phyloP scores from a whole-genome alignment of 2,113 vertebrate species.

The Tringa solitaria region DNA sequence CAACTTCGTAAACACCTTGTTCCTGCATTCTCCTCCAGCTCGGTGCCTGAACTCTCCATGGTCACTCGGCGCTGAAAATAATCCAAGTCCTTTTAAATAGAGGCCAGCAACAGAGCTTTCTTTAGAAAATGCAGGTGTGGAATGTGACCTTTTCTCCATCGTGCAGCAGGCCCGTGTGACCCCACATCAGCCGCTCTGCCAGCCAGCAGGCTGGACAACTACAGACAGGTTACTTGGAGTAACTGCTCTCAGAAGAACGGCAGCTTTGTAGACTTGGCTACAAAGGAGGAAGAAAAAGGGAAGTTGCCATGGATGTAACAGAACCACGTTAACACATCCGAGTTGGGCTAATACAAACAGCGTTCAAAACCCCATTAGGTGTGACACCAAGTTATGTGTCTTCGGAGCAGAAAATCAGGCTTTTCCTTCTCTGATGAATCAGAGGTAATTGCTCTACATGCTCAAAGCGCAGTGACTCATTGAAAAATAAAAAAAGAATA shows the following conservation, averaged over 20 bases:
- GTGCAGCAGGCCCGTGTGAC: not conserved
- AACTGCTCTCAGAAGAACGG: not conserved
- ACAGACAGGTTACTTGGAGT: not conserved
- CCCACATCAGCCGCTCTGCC: not conserved
- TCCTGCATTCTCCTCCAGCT: constrained; percentile 24
- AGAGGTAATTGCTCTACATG: not conserved
- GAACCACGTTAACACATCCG: not conserved
- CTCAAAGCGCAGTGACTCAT: not conserved
- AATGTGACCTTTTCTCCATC: not conserved
- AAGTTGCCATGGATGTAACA: not conserved
- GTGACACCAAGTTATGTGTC: not conserved
- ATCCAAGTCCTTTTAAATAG: not conserved
- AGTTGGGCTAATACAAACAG: not conserved
- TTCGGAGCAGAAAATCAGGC: not conserved
- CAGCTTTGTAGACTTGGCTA: not conserved
- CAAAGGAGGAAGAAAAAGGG: not conserved
- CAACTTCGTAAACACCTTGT: constrained; percentile 13
- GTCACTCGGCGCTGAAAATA: constrained; percentile 34
- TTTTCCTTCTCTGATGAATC: not conserved
- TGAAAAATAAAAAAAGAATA: not conserved
- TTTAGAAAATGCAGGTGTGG: constrained; percentile 56
- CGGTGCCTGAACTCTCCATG: not conserved
- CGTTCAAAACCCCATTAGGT: not conserved
- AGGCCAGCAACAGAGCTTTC: constrained; percentile 21
- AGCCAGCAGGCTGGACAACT: not conserved